phyloP scores from a whole-genome alignment of 2,888 invertebrate genomes.

The Meliscaeva auricollis region DNA sequence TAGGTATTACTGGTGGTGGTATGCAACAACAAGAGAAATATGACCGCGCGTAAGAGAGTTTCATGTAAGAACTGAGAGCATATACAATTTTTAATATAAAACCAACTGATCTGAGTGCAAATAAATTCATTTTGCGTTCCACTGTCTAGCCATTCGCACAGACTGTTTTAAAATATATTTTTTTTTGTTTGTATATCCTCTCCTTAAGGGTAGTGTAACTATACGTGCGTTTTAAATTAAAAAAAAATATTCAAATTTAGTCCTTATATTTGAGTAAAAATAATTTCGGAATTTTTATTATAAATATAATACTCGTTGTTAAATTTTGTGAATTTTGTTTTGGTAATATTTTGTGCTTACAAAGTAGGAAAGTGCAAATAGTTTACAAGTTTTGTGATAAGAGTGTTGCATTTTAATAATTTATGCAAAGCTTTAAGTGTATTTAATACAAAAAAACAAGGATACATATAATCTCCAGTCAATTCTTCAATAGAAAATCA shows the following conservation, averaged over 20 bases:
- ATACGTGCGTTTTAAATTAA: background rate
- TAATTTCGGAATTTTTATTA: background rate
- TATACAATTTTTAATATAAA: constrained; percentile 66
- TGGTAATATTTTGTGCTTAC: background rate
- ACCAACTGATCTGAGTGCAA: constrained; percentile 62
- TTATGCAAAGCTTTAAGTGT: constrained; percentile 7
- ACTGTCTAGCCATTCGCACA: constrained; percentile 63
- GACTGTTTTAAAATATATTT: constrained; percentile 49
- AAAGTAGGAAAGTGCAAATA: constrained; percentile 1
- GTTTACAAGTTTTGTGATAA: constrained; percentile 9
- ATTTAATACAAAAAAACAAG: background rate
- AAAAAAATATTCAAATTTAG: background rate
- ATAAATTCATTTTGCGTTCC: constrained; percentile 68
- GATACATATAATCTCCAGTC: constrained; percentile 5
- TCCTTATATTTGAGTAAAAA: background rate
- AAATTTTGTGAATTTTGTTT: background rate
- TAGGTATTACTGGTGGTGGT: constrained; percentile 36
- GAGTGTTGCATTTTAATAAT: constrained; percentile 6
- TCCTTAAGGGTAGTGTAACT: constrained; percentile 78
- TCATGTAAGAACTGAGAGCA: constrained; percentile 58
- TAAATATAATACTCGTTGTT: no score
- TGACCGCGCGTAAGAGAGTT: constrained; percentile 62
- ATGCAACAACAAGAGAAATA: constrained; percentile 65
- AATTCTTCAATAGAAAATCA: background rate
- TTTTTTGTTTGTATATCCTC: constrained; percentile 77